Percentiles rank a stretch among this genome's conserved stretches.
Conservation (phyloP, 30 jellyfish, hydroid and myxozoan species). For the Rhopilema esculentum region DNA sequence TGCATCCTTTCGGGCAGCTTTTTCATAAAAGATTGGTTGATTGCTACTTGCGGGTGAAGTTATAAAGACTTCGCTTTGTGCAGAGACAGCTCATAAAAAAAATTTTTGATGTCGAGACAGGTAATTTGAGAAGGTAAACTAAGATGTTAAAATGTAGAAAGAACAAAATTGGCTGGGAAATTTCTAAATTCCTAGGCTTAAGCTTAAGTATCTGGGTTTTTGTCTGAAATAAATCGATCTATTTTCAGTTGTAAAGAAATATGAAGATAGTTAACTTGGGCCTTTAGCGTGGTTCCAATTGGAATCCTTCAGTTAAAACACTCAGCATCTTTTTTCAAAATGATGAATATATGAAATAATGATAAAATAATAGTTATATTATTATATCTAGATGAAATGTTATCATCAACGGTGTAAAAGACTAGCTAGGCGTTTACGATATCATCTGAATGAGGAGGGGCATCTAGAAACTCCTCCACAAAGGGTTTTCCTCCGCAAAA, state of each 20-base stretch:
- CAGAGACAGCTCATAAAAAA: background rate
- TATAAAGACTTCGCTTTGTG: background rate
- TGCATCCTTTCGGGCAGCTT: background rate
- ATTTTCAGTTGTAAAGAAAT: background rate
- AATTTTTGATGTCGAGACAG: background rate
- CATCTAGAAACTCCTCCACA: background rate
- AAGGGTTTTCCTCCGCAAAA: background rate
- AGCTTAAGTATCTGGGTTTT: background rate
- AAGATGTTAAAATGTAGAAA: background rate
- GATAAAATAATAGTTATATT: too few species aligned
- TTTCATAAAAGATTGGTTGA: background rate
- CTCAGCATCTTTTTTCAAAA: background rate
- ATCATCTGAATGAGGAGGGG: background rate
- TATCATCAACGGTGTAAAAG: background rate
- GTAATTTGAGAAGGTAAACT: background rate
- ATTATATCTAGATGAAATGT: too few species aligned
- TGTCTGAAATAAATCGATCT: background rate
- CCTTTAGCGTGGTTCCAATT: too few species aligned
- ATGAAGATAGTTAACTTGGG: background rate
- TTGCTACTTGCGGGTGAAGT: background rate
- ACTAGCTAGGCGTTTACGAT: background rate
- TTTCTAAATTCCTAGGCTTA: background rate
- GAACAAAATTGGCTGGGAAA: background rate
- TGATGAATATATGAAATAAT: background rate
- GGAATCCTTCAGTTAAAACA: background rate